Base-by-base conservation (phyloP, 2,888 invertebrate species). In the Julus scandinavius region DNA sequence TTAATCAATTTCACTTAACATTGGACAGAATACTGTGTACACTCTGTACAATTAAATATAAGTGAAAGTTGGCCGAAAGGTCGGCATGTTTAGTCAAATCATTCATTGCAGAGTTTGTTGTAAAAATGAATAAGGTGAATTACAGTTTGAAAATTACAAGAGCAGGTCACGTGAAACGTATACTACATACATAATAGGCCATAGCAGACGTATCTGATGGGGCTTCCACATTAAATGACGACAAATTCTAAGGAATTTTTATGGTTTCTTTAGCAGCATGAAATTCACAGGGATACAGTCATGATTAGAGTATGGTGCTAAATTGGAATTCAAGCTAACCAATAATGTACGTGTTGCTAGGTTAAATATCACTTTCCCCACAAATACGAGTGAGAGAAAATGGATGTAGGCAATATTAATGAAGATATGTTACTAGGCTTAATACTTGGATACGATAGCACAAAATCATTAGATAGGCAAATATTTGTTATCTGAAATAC, bases 331-430 rank as follows among this genome's bases (percentile, higher is more conserved):
- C 4, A 9, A 5, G 63, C 20, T 17, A 72, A 72, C 63, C 20
- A 72, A 20, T 72, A 72, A 72, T 20, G 63, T 72, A 20, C 63
- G 63, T 72, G 63, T 72, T 72, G 63, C 63, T 72, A 72, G 63
- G 63, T 72, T 72, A 72, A 72, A 72, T 72, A 20, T 72, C 63
- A 4, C 2, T 72, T 72, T 72, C 9, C n/a, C 20, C 20, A 20
- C 63, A 20, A 6, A 72, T 20, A 20, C 9, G 7, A 72, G 63
- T 20, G 6, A 72, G 5, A 72, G 63, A 72, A 72, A 72, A 72
- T 72, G 20, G 20, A 54, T 54, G 54, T 0, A 13, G 3, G 54
- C 54, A 15, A 3, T 3, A 54, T 45, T 13, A 17, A 54, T 54
- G 17, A 54, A 3, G 7, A 54, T 3, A 54, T 54, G 54, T 54